phyloP scores from a whole-genome alignment of 2,113 vertebrate genomes.

The Halichoerus grypus region DNA sequence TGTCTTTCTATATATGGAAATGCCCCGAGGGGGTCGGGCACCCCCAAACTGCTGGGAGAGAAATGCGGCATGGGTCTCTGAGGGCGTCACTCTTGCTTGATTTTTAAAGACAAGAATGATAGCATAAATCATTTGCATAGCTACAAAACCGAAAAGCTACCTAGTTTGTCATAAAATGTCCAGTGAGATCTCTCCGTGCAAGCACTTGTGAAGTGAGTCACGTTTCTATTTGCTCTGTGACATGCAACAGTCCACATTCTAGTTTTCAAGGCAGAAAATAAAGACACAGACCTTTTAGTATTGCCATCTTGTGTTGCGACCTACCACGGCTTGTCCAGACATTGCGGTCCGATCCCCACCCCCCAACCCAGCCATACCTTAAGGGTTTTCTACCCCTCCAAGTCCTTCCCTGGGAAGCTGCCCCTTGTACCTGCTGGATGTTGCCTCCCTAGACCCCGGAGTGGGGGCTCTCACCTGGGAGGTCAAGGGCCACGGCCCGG shows the following conservation, averaged over 20 bases:
- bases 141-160: neutral
- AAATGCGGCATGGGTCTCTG: neutral
- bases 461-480: slow-evolving; percentile 91
- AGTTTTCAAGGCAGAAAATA: neutral
- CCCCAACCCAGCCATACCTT: neutral
- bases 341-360: neutral
- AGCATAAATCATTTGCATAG: neutral
- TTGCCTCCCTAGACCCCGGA: neutral
- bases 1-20: neutral
- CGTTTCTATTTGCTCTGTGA: neutral
- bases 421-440: neutral
- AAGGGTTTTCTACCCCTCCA: neutral
- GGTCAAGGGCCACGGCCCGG: slow-evolving; percentile 94
- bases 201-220: neutral
- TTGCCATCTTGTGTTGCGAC: neutral
- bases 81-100: neutral
- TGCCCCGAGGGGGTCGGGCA: neutral
- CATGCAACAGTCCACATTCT: neutral
- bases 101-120: neutral
- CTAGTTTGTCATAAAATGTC: neutral
- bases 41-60: neutral
- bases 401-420: neutral
- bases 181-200: neutral
- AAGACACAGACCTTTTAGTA: neutral
- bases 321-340: neutral